phyloP scores from a whole-genome alignment of 2,888 invertebrate genomes.

The Sesia bembeciformis region DNA sequence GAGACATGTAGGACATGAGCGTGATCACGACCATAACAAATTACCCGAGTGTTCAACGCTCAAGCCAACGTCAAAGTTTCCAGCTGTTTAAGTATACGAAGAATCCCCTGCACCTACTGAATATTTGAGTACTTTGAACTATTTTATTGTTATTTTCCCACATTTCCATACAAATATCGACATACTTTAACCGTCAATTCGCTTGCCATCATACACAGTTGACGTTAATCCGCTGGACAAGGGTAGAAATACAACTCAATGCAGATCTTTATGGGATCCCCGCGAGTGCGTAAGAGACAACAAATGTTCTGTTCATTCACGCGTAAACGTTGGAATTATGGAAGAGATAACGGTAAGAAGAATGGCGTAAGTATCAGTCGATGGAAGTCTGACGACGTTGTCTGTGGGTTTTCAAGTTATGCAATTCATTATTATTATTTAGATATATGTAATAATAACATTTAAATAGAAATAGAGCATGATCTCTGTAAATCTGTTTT shows the following conservation, averaged over 20 bases:
- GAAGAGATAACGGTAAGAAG: constrained; percentile 30
- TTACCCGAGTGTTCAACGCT: too few species aligned
- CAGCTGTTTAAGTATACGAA: too few species aligned
- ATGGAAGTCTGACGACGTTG: background rate
- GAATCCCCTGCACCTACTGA: too few species aligned
- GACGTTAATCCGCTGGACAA: constrained; percentile 60
- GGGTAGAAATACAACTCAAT: constrained; percentile 44
- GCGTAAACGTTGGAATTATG: constrained; percentile 65
- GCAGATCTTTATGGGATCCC: constrained; percentile 42
- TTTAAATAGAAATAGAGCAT: too few species aligned
- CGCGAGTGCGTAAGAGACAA: constrained; percentile 56
- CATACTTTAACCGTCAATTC: constrained; percentile 49
- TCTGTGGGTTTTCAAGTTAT: too few species aligned
- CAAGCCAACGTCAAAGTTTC: too few species aligned
- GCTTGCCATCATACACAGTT: constrained; percentile 59
- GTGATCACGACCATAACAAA: too few species aligned
- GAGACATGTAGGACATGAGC: too few species aligned
- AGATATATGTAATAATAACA: too few species aligned
- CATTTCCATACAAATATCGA: constrained; percentile 41
- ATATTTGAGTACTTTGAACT: too few species aligned
- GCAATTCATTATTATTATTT: too few species aligned
- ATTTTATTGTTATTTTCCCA: constrained; percentile 9
- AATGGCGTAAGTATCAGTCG: constrained; percentile 39
- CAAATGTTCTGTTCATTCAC: constrained; percentile 67
- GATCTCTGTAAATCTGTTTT: too few species aligned